Evolutionary conservation across 2,113 vertebrate species (phyloP).

Genomic region (Kryptolebias marmoratus): DNA sequence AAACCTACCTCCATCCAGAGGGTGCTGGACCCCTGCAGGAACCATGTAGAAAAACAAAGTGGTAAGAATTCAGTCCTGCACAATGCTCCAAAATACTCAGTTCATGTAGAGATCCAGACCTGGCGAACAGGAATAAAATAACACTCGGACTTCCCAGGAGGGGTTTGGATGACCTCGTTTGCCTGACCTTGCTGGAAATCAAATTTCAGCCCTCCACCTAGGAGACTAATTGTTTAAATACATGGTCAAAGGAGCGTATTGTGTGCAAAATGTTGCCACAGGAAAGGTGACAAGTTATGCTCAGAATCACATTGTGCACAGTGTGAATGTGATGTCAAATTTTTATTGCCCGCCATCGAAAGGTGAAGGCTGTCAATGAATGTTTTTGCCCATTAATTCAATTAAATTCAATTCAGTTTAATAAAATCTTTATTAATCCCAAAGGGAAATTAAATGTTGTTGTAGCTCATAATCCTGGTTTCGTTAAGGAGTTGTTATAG

Average conservation of each 20-base stretch:
- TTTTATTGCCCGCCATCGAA: too few relatives aligned
- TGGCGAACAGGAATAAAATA: constrained; percentile 1
- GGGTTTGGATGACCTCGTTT: neutral
- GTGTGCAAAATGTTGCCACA: neutral
- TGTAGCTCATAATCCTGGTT: too few relatives aligned
- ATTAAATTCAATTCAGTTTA: too few relatives aligned
- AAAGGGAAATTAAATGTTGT: too few relatives aligned
- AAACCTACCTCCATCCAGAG: neutral
- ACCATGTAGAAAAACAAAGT: constrained; percentile 2
- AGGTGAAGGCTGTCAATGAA: too few relatives aligned
- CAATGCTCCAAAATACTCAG: constrained; percentile 1
- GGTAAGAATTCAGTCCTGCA: neutral
- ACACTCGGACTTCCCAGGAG: constrained; percentile 3
- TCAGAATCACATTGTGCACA: neutral
- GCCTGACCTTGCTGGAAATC: neutral
- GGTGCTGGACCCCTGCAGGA: neutral
- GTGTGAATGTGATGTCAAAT: too few relatives aligned
- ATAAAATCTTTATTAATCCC: too few relatives aligned
- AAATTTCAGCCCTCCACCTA: neutral
- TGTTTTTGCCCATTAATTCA: too few relatives aligned
- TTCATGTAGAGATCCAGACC: constrained; percentile 8
- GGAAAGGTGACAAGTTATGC: too few relatives aligned
- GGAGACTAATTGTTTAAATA: neutral
- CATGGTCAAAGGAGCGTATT: neutral
- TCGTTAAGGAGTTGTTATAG: too few relatives aligned